Percentiles rank a stretch among this genome's conserved stretches.
Evolutionary conservation across 2,797 vertebrate genomes (phyloP).

Genomic region (Crax fasciolata): DNA sequence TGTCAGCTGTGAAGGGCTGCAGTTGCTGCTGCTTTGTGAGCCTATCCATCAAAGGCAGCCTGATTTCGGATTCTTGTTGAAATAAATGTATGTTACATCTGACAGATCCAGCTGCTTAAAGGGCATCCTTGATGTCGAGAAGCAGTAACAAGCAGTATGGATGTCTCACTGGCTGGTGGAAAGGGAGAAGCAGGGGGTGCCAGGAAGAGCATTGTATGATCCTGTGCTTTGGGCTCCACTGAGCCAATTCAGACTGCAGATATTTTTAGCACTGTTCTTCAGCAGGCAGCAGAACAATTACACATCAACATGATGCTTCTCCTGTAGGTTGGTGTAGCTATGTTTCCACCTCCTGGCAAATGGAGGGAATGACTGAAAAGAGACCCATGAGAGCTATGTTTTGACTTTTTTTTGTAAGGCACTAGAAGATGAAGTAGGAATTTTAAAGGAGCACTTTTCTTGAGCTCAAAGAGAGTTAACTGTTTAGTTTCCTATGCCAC

Average conservation of each 20-base stretch:
- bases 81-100: not conserved
- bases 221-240: not conserved
- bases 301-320: not conserved
- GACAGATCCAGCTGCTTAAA: constrained; percentile 22
- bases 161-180: not conserved
- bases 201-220: not conserved
- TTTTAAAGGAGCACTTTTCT: not conserved
- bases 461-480: not conserved
- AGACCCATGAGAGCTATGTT: not conserved
- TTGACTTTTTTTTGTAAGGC: not conserved
- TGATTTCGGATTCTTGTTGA: not conserved
- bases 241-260: not conserved
- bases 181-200: not conserved
- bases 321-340: not conserved
- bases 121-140: not conserved
- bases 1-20: not conserved
- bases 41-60: not conserved
- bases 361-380: constrained; percentile 34
- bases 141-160: not conserved
- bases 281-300: not conserved
- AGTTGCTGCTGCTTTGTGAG: not conserved
- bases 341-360: constrained; percentile 69
- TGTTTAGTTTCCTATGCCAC: not conserved
- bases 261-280: constrained; percentile 34
- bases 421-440: not conserved